Base-by-base conservation (phyloP, 2,797 vertebrate species). In the Hydrocynus forskahlii region DNA sequence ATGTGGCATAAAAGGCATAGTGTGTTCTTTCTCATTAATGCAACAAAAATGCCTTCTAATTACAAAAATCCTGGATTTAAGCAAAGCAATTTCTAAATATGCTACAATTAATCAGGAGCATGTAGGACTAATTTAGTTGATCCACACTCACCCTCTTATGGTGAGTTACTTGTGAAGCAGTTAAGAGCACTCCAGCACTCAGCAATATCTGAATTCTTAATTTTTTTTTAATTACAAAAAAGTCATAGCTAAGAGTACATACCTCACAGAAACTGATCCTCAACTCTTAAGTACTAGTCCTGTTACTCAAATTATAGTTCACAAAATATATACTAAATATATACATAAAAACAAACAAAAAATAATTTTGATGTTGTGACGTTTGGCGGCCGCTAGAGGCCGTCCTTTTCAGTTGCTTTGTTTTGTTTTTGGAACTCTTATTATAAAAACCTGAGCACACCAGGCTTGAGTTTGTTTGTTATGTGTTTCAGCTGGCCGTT, bases 1-100 rank as follows among this genome's bases (percentile, higher is more conserved):
- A 84, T 81, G 87, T 85, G 87, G 88, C 82, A 84, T 88, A 86
- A 85, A 89, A 78, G 63, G 23, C 38, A 64, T 75, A 57, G 71
- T 62, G 45, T 29, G 38, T 82, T 70, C 50, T 76, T 82, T 74
- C 74, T 78, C 68, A 52, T 67, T 60, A 67, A 64, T 69, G 71
- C 19, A 55, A 72, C 68, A 78, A 71, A 84, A 85, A 86, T 75
- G 64, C 70, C 69, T 84, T 67, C 57, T 82, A 82, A 77, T 80
- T 62, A 80, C 70, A 25, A 84, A 70, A 77, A 71, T 74, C 35
- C 66, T 45, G 21, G 59, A 79, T 74, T 67, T 81, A 81, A 71
- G 66, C 79, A 63, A 67, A 12, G 45, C 23, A 29, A 38, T 83
- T 80, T 70, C 52, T 48, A 23, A 62, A 77, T 68, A 35, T 77